phyloP scores from a whole-genome alignment of 2,113 vertebrate species.

The Ahaetulla prasina region DNA sequence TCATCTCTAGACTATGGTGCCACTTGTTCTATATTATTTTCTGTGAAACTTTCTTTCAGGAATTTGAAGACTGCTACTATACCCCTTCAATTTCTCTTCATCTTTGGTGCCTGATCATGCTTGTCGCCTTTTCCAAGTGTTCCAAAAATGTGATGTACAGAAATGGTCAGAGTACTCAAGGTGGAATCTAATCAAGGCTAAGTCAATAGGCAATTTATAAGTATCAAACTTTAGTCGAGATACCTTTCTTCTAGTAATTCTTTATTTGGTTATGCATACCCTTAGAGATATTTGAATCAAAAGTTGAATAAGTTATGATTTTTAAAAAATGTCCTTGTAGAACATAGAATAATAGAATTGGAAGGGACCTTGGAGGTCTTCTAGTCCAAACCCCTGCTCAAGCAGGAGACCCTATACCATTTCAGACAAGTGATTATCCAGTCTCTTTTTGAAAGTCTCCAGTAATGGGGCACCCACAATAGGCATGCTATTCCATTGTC shows the following conservation, averaged over 20 bases:
- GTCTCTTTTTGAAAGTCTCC: not conserved
- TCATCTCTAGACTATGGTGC: not conserved
- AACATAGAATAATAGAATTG: too few relatives aligned
- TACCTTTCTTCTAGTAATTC: not conserved
- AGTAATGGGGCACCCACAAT: not conserved
- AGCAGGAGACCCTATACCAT: not conserved
- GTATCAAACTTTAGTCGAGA: not conserved
- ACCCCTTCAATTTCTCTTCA: not conserved
- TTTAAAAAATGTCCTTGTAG: not conserved
- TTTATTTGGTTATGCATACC: not conserved
- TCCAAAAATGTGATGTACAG: not conserved
- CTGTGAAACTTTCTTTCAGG: not conserved
- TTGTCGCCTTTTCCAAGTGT: not conserved
- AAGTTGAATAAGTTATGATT: not conserved
- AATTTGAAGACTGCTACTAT: not conserved
- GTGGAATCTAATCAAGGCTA: not conserved
- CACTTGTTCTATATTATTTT: not conserved
- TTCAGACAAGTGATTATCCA: not conserved
- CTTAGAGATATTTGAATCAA: not conserved
- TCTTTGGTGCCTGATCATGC: not conserved
- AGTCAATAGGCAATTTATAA: not conserved
- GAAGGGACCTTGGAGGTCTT: too few relatives aligned
- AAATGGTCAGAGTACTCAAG: not conserved
- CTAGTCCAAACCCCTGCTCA: too few relatives aligned
- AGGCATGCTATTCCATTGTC: not conserved